Evolutionary conservation across 2,888 invertebrate genomes (phyloP).

Genomic region (Neocrepidodera transversa): DNA sequence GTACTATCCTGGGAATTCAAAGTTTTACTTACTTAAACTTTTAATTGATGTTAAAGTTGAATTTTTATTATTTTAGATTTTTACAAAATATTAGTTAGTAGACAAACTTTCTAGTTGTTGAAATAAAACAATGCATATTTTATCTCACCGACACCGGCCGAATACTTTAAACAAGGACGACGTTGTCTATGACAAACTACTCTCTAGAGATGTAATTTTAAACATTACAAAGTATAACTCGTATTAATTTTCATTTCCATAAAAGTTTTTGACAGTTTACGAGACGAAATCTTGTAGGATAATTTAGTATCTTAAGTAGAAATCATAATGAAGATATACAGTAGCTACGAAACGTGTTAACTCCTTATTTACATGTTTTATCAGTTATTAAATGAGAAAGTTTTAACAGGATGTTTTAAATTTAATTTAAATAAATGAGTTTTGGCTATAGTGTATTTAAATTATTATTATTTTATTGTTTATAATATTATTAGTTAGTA

Average conservation of each 20-base stretch:
- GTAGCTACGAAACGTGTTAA: conserved; percentile 10
- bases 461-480: no score
- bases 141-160: conserved; percentile 1
- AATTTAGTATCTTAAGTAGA: conserved; percentile 37
- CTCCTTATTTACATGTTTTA: conserved; percentile 24
- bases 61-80: neutral
- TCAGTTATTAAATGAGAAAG: conserved; percentile 18
- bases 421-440: conserved; percentile 11
- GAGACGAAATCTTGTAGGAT: conserved; percentile 42
- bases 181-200: conserved; percentile 36
- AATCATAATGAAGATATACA: conserved; percentile 30
- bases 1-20: conserved; percentile 24
- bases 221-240: conserved; percentile 48
- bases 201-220: conserved; percentile 43
- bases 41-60: conserved; percentile 14
- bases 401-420: conserved; percentile 11
- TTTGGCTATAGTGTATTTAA: no score
- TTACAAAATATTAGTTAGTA: neutral
- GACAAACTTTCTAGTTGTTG: neutral
- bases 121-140: conserved; percentile 6
- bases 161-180: conserved; percentile 9
- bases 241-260: conserved; percentile 51
- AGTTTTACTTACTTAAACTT: conserved; percentile 8
- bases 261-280: conserved; percentile 46
- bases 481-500: no score